phyloP scores from a whole-genome alignment of 2,888 invertebrate species.

The Lithodes maja region DNA sequence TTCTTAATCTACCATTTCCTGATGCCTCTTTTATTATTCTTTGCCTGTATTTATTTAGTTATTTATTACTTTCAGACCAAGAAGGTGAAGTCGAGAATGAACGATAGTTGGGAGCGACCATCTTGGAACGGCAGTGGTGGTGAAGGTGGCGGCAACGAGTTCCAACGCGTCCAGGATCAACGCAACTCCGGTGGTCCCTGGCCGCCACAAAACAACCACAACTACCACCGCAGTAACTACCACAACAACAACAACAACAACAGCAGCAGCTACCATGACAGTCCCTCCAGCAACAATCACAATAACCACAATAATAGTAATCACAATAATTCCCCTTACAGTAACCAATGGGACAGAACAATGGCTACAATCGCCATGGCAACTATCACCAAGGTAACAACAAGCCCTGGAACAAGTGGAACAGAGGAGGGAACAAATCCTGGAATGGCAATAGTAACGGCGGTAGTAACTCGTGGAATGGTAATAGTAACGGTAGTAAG shows the following conservation, averaged over 20 bases:
- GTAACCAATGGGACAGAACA: background rate
- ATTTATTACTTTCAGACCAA: slow-evolving; percentile 28
- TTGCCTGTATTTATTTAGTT: too few species aligned
- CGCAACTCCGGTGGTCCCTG: slow-evolving; percentile 28
- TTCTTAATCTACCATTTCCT: background rate
- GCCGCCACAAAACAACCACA: slow-evolving; percentile 24
- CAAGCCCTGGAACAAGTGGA: background rate
- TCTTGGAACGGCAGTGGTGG: slow-evolving; percentile 11
- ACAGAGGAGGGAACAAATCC: background rate
- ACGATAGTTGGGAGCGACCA: slow-evolving; percentile 6
- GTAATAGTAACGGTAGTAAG: slow-evolving; percentile 5
- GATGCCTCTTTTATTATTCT: background rate
- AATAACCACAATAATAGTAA: background rate
- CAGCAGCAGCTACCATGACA: background rate
- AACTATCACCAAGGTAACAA: background rate
- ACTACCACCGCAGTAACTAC: slow-evolving; percentile 15
- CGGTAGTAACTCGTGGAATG: slow-evolving; percentile 28
- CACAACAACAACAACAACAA: slow-evolving; percentile 15
- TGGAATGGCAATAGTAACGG: slow-evolving; percentile 6
- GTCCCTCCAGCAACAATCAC: background rate
- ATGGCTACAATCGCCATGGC: background rate
- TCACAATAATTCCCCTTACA: too few species aligned
- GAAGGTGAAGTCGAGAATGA: slow-evolving; percentile 34
- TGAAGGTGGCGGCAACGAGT: slow-evolving; percentile 14
- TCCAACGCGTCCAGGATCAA: slow-evolving; percentile 45